Evolutionary conservation across 2,888 invertebrate species (phyloP).

Genomic region (Agriotes lineatus): DNA sequence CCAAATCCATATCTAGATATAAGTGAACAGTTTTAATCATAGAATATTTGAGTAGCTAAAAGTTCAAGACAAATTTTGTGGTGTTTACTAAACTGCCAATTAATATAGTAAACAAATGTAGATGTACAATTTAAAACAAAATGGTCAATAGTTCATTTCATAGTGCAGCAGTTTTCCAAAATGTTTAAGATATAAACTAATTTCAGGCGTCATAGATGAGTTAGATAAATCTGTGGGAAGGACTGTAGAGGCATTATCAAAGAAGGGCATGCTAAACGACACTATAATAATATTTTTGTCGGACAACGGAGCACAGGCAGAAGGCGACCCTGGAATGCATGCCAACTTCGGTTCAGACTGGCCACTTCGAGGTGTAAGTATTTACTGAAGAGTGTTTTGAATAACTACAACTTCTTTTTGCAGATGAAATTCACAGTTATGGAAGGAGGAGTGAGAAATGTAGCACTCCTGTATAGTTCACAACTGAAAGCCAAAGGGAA

Average conservation of each 20-base stretch:
- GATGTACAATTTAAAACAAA: no score
- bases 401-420: constrained; percentile 15
- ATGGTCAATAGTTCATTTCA: no score
- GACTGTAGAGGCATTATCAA: constrained; percentile 76
- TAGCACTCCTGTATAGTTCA: constrained; percentile 81
- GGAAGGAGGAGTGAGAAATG: constrained; percentile 86
- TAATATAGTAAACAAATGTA: no score
- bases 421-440: constrained; percentile 80
- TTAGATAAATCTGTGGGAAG: constrained; percentile 88
- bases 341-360: constrained; percentile 83
- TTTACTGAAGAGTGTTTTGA: no score
- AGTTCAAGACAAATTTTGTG: no score
- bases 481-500: constrained; percentile 65
- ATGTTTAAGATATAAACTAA: no score
- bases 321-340: constrained; percentile 76
- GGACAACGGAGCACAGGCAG: constrained; percentile 89
- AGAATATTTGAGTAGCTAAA: no score
- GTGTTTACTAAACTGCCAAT: no score
- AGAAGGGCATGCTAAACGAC: constrained; percentile 79
- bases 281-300: constrained; percentile 88
- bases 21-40: no score
- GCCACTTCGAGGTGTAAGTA: constrained; percentile 81
- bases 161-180: no score
- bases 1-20: no score
- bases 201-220: constrained; percentile 84